phyloP scores from a whole-genome alignment of 2,888 invertebrate genomes.

The Heliconius hortense region DNA sequence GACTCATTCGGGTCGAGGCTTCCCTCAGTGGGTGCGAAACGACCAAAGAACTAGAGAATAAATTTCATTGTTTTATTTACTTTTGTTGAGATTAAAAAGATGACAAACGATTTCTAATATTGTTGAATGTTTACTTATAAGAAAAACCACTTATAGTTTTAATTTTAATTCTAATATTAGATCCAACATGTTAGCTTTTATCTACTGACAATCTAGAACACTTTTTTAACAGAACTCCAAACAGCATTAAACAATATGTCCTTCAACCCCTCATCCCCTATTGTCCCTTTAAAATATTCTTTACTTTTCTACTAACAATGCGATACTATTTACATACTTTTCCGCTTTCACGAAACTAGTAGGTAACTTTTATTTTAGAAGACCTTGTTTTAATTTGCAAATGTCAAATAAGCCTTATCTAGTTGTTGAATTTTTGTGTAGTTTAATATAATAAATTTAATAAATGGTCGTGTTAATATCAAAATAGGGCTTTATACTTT shows the following conservation, averaged over 20 bases:
- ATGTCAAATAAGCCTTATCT: conserved; percentile 2
- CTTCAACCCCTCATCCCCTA: conserved; percentile 23
- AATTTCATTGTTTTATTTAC: conserved; percentile 24
- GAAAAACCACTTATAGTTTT: no score
- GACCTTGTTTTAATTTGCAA: conserved; percentile 12
- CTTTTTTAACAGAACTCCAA: conserved; percentile 18
- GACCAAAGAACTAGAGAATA: conserved; percentile 25
- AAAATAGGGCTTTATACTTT: no score
- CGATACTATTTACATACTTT: conserved; percentile 30
- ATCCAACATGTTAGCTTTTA: not conserved
- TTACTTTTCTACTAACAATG: conserved; percentile 29
- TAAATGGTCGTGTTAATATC: no score
- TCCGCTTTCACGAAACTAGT: conserved; percentile 16
- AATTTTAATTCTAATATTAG: not conserved
- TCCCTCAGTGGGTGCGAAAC: conserved; percentile 43
- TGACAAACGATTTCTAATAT: conserved; percentile 9
- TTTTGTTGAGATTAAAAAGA: conserved; percentile 7
- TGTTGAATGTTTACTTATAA: not conserved
- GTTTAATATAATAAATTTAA: no score
- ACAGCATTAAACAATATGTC: conserved; percentile 31
- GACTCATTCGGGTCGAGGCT: conserved; percentile 55
- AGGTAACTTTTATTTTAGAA: conserved; percentile 9
- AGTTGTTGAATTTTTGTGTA: not conserved
- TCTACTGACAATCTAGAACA: conserved; percentile 2
- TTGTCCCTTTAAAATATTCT: conserved; percentile 31